These are phyloP conservation scores for Argentina silus DNA, from an alignment of 2,797 vertebrate genomes.

Conservation along the genomic window DNA sequence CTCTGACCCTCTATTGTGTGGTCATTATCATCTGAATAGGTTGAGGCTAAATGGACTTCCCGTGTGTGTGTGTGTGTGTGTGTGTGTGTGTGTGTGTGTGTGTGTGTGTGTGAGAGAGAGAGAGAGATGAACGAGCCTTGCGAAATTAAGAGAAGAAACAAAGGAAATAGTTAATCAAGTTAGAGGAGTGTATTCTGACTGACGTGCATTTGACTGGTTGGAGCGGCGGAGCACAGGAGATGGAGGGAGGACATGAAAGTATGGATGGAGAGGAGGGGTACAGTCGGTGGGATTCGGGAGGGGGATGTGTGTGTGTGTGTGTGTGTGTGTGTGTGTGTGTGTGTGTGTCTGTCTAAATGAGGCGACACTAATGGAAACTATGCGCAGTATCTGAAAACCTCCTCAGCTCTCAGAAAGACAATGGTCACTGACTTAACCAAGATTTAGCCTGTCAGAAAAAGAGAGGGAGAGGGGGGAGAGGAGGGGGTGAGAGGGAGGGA, in stretches of 20 bases:
- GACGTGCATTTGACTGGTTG: constrained; percentile 32
- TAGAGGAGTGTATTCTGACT: constrained; percentile 54
- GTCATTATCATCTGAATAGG: constrained; percentile 70
- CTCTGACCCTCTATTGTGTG: constrained; percentile 59
- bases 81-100: constrained; percentile 1
- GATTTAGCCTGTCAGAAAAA: background rate
- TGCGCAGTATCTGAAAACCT: constrained; percentile 45
- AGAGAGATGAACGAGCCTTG: constrained; percentile 69
- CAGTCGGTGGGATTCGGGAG: background rate
- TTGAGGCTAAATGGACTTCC: constrained; percentile 20
- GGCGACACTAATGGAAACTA: constrained; percentile 51
- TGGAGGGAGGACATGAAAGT: no score
- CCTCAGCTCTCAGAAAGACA: constrained; percentile 28
- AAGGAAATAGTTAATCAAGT: constrained; percentile 64
- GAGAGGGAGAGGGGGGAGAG: constrained; percentile 4
- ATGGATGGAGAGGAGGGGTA: background rate
- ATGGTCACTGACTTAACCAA: constrained; percentile 16
- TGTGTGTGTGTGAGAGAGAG: constrained; percentile 18
- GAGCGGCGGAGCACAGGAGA: constrained; percentile 46
- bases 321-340: constrained; percentile 12
- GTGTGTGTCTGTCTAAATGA: constrained; percentile 46
- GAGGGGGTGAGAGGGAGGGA: constrained; percentile 17
- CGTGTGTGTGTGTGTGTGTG: constrained; percentile 43
- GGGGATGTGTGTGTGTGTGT: constrained; percentile 7
- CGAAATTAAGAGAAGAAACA: constrained; percentile 40